Percentiles rank a stretch among this genome's conserved stretches.
Evolutionary conservation across 30 jellyfish, hydroid and myxozoan species (phyloP).

Genomic region (Hydra vulgaris): DNA sequence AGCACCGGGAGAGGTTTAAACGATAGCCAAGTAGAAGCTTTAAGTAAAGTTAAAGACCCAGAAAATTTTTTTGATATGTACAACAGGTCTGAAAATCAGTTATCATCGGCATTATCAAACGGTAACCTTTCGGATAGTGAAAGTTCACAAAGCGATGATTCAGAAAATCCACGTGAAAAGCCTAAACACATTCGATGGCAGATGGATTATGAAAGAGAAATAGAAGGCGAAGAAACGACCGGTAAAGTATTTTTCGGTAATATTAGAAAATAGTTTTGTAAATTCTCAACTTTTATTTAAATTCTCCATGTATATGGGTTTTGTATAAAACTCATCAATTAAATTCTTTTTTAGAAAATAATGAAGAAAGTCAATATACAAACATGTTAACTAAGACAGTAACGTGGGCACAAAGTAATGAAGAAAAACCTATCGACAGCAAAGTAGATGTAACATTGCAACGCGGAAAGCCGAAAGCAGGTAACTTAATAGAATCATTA

Average conservation of each 20-base stretch:
- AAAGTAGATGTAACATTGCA: constrained; percentile 35
- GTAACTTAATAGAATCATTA: background rate
- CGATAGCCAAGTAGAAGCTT: constrained; percentile 56
- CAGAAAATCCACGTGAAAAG: constrained; percentile 45
- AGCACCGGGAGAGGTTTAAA: constrained; percentile 76
- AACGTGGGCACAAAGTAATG: constrained; percentile 85
- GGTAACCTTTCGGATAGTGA: constrained; percentile 63
- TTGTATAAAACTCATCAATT: background rate
- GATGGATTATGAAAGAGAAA: constrained; percentile 58
- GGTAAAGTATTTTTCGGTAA: background rate
- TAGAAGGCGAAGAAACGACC: constrained; percentile 21
- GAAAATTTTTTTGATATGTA: constrained; percentile 56
- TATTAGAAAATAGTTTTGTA: background rate
- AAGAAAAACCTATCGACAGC: constrained; percentile 69
- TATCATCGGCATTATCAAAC: constrained; percentile 53
- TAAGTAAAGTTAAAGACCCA: constrained; percentile 57
- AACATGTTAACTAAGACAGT: constrained; percentile 76
- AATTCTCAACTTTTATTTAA: background rate
- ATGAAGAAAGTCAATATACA: constrained; percentile 5
- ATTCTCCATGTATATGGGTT: background rate
- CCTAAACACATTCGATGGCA: constrained; percentile 97
- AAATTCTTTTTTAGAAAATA: background rate
- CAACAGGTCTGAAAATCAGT: constrained; percentile 36
- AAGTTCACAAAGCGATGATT: constrained; percentile 47
- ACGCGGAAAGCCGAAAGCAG: background rate